phyloP scores from a whole-genome alignment of 2,888 invertebrate species.

The Eilema sororculum region DNA sequence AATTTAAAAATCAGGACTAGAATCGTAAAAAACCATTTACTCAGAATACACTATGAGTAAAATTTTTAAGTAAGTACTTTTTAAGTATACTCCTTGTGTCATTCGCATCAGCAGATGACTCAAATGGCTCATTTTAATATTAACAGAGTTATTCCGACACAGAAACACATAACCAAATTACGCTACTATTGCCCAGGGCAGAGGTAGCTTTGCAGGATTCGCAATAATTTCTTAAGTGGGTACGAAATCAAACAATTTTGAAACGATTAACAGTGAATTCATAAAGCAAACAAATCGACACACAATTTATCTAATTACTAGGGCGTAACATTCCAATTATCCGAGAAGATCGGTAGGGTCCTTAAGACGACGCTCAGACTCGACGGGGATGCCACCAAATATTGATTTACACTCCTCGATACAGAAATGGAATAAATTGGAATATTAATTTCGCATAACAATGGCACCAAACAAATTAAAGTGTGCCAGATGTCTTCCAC shows the following conservation, averaged over 20 bases:
- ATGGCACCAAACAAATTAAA: conserved; percentile 85
- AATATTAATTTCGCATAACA: conserved; percentile 87
- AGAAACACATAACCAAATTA: neutral
- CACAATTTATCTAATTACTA: conserved; percentile 62
- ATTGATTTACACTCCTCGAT: conserved; percentile 83
- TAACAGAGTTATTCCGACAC: no score
- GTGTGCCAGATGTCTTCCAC: conserved; percentile 83
- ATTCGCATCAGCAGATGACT: neutral
- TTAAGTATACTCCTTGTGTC: neutral
- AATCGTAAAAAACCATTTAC: neutral
- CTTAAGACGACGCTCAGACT: conserved; percentile 59
- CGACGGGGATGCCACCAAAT: conserved; percentile 75
- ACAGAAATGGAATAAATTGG: conserved; percentile 86
- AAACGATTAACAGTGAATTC: conserved; percentile 36
- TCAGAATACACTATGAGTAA: no score
- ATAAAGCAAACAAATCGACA: conserved; percentile 53
- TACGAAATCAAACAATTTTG: conserved; percentile 18
- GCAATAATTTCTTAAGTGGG: neutral
- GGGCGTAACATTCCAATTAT: conserved; percentile 69
- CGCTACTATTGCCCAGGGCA: neutral
- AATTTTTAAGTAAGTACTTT: no score
- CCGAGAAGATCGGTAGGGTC: conserved; percentile 52
- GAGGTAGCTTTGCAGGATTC: neutral
- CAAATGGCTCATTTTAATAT: neutral
- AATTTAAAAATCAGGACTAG: neutral